These are phyloP conservation scores for Andrena cerasifolii DNA, from an alignment of 1,140 invertebrate species.

Conservation along the genomic window DNA sequence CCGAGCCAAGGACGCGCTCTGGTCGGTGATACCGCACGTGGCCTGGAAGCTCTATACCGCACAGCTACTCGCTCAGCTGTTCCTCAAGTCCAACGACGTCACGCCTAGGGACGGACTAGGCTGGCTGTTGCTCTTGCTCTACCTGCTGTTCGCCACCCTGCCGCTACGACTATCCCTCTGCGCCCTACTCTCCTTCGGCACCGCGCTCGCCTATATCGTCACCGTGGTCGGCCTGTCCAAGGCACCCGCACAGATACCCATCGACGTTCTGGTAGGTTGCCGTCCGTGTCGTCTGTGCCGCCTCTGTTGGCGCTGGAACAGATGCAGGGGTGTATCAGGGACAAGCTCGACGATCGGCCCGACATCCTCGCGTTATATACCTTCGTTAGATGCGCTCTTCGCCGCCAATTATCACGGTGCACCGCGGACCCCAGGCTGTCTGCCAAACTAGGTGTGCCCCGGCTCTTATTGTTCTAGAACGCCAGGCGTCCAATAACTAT, in stretches of 20 bases:
- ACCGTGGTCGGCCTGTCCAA: constrained; percentile 82
- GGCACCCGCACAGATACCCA: constrained; percentile 72
- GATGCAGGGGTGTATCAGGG: too few relatives aligned
- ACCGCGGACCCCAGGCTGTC: too few relatives aligned
- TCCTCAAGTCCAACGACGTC: constrained; percentile 82
- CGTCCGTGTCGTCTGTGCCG: too few relatives aligned
- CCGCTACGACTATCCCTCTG: constrained; percentile 88
- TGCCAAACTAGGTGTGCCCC: too few relatives aligned
- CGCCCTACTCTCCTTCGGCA: constrained; percentile 84
- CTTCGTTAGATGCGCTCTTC: too few relatives aligned
- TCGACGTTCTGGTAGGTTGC: constrained; percentile 83
- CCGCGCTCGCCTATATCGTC: constrained; percentile 84
- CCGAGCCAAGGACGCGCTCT: constrained; percentile 77
- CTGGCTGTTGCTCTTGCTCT: constrained; percentile 91
- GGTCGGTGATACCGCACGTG: constrained; percentile 84
- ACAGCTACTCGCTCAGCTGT: constrained; percentile 84
- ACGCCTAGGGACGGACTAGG: constrained; percentile 85
- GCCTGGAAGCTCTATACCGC: constrained; percentile 85
- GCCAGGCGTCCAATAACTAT: too few relatives aligned
- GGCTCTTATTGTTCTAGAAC: too few relatives aligned
- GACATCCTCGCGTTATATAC: too few relatives aligned
- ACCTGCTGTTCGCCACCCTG: constrained; percentile 92
- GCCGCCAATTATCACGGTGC: too few relatives aligned
- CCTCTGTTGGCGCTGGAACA: too few relatives aligned
- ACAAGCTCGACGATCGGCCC: too few relatives aligned